Evolutionary conservation across 1,140 invertebrate genomes (phyloP).

Genomic region (Archivesica marissinica): DNA sequence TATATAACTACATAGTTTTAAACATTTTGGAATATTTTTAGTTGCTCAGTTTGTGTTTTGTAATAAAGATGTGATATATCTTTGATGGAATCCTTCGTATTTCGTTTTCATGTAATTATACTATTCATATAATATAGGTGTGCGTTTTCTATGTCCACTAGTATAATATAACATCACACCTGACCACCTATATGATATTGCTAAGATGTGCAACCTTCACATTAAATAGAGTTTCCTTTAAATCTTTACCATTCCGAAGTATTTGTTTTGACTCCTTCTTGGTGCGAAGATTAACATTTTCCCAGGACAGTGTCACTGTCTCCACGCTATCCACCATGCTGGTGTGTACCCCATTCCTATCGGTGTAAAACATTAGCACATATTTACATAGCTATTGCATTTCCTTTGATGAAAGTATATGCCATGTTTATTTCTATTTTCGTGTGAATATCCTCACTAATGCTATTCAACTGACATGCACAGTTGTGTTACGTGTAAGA

Average conservation of each 20-base stretch:
- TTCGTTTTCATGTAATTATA: background rate
- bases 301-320: slow-evolving; percentile 52
- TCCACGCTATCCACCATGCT: slow-evolving; percentile 49
- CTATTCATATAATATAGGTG: background rate
- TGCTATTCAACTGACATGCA: too few relatives aligned
- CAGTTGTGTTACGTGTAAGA: too few relatives aligned
- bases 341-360: slow-evolving; percentile 37
- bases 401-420: too few relatives aligned
- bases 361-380: too few relatives aligned
- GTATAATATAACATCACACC: background rate
- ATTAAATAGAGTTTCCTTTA: background rate
- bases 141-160: background rate
- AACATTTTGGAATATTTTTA: too few relatives aligned
- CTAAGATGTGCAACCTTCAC: too few relatives aligned
- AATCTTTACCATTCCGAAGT: slow-evolving; percentile 45
- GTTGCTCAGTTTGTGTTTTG: too few relatives aligned
- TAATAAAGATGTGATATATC: background rate
- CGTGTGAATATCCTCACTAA: too few relatives aligned
- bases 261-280: slow-evolving; percentile 32
- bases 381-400: too few relatives aligned
- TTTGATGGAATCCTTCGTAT: background rate
- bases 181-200: background rate
- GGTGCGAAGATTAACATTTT: slow-evolving; percentile 49
- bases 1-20: too few relatives aligned
- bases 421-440: too few relatives aligned